Percentiles rank a stretch among this genome's conserved stretches.
These are phyloP conservation scores for Hirtodrosophila alboralis DNA, from an alignment of 2,888 invertebrate genomes.

Conservation along the genomic window DNA sequence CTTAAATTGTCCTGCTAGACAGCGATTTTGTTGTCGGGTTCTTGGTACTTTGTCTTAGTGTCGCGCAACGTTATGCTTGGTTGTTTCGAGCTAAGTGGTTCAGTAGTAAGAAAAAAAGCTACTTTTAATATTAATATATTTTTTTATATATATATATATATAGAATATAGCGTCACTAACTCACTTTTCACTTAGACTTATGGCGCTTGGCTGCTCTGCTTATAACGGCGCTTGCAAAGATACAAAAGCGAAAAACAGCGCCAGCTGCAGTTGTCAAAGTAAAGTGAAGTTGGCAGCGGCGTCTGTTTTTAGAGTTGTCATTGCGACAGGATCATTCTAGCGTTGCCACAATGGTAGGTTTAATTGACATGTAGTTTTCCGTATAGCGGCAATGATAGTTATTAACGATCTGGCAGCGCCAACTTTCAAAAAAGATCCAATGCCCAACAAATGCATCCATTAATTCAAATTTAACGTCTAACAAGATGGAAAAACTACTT, in stretches of 20 bases:
- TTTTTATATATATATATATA: slow-evolving; percentile 18
- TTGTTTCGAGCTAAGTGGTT: slow-evolving; percentile 4
- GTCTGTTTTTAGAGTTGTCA: slow-evolving; percentile 51
- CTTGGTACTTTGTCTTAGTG: slow-evolving; percentile 31
- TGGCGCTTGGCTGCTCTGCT: slow-evolving; percentile 67
- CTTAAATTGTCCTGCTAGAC: slow-evolving; percentile 46
- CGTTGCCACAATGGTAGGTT: slow-evolving; percentile 30
- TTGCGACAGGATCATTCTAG: background rate
- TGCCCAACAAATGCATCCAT: slow-evolving; percentile 27
- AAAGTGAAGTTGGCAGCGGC: slow-evolving; percentile 59
- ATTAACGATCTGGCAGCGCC: slow-evolving; percentile 19
- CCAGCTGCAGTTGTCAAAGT: slow-evolving; percentile 51
- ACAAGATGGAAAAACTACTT: too few species aligned
- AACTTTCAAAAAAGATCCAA: background rate
- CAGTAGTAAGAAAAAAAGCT: slow-evolving; percentile 25
- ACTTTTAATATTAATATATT: slow-evolving; percentile 8
- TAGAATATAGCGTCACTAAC: slow-evolving; percentile 38
- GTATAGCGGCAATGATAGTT: background rate
- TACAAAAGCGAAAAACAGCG: slow-evolving; percentile 72
- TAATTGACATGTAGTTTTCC: background rate
- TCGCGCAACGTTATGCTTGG: slow-evolving; percentile 12
- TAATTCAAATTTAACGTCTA: slow-evolving; percentile 44
- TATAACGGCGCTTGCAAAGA: slow-evolving; percentile 76
- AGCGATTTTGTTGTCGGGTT: slow-evolving; percentile 16
- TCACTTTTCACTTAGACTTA: slow-evolving; percentile 62